Percentiles rank a stretch among this genome's conserved stretches.
Conservation (phyloP, 2,888 invertebrate species). For the Drosophila robusta region DNA sequence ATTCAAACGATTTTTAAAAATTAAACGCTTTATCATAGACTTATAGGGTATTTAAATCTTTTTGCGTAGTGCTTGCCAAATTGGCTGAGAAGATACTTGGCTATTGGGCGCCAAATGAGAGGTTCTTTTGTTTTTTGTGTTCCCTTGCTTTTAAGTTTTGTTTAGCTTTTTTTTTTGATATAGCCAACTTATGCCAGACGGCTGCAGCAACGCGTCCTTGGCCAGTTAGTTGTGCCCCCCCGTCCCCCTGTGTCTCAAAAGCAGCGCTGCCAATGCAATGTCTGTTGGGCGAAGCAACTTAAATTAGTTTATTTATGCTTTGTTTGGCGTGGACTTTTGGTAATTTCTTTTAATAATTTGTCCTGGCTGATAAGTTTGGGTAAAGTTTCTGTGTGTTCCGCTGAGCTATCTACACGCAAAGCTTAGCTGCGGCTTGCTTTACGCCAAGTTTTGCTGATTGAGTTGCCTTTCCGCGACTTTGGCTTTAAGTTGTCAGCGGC, state of each 20-base stretch:
- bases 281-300: slow-evolving; percentile 54
- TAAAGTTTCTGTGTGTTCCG: slow-evolving; percentile 37
- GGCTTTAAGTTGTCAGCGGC: slow-evolving; percentile 74
- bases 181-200: slow-evolving; percentile 39
- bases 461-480: slow-evolving; percentile 66
- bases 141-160: too few species aligned
- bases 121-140: slow-evolving; percentile 11
- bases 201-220: slow-evolving; percentile 26
- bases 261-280: slow-evolving; percentile 31
- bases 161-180: slow-evolving; percentile 3
- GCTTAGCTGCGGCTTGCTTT: slow-evolving; percentile 33
- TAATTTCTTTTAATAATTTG: slow-evolving; percentile 67
- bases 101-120: slow-evolving; percentile 5
- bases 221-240: slow-evolving; percentile 1
- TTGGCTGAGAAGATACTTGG: slow-evolving; percentile 47
- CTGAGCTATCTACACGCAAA: slow-evolving; percentile 18
- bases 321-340: slow-evolving; percentile 64
- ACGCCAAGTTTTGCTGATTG: slow-evolving; percentile 70
- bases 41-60: slow-evolving; percentile 11
- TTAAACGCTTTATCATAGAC: not conserved
- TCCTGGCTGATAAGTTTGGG: slow-evolving; percentile 47
- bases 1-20: too few species aligned
- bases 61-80: slow-evolving; percentile 57
- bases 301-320: slow-evolving; percentile 80
- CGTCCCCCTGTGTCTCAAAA: slow-evolving; percentile 1